Base-by-base conservation (phyloP, 2,888 invertebrate genomes). In the Incurvaria masculella region DNA sequence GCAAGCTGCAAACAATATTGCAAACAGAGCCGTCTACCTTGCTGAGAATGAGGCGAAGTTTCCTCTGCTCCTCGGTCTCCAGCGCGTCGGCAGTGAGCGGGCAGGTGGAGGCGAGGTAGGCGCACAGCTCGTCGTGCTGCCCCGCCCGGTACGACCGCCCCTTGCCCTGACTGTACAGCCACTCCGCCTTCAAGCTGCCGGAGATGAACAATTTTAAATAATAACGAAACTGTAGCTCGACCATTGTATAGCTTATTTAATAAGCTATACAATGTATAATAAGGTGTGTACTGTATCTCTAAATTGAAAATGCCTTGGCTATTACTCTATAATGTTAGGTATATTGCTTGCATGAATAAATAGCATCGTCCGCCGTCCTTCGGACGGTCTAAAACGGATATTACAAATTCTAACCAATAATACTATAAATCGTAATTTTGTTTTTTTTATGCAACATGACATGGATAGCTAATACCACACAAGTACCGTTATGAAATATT, bases 81-180 rank as follows among this genome's bases (percentile, higher is more conserved):
- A 91, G 65, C 0, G 87, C 84, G 66, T 88, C 89, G 6, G 87
- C 91, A n/a, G 89, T 89, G 54, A 91, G 76, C 0, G 94, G 94
- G 63, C 94, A 94, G 2, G 88, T 89, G 17, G 87, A 82, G 2
- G 90, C 85, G 44, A 96, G 79, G 72, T 96, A 96, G 56, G 91
- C 88, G 45, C 88, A 85, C 42, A 95, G 70, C 50, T 88, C 86
- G 14, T 82, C 75, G 58, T 96, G 95, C 62, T 95, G 92, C 1
- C 95, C 95, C 16, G 87, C 76, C 48, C 89, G 86, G 74, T 88
- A 95, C 65, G 93, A 89, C 51, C 94, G 82, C 1, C 95, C 96
- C 59, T 91, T 86, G 42, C 96, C 96, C 79, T 96, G 96, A 54
- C 94, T 94, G 72, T 94, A 95, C 49, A 96, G 74, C 96, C 96